Evolutionary conservation across 2,113 vertebrate species (phyloP).

Genomic region (Cryptomyrus ogoouensis): DNA sequence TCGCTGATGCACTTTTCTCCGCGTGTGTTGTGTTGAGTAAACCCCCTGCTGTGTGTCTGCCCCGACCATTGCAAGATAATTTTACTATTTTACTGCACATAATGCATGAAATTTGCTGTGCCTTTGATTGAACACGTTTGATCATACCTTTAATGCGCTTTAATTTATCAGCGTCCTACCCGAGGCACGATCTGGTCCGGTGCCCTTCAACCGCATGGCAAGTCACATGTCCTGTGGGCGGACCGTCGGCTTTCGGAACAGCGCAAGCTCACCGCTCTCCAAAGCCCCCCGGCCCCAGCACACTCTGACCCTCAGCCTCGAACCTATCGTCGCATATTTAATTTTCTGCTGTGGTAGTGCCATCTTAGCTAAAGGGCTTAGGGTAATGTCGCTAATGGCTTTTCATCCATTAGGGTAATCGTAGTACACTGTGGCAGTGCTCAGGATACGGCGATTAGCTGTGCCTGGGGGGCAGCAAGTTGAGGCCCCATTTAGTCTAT

Average conservation of each 20-base stretch:
- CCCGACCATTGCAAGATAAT: neutral
- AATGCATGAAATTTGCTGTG: neutral
- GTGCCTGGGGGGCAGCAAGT: neutral
- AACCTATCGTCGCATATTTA: neutral
- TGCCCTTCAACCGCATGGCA: neutral
- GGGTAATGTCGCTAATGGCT: neutral
- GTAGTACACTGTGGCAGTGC: no score
- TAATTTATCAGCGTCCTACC: neutral
- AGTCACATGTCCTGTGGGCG: neutral
- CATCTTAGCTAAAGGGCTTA: neutral
- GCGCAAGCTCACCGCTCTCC: neutral
- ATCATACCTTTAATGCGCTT: neutral
- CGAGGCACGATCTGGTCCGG: neutral
- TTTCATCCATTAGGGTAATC: slow-evolving; percentile 7
- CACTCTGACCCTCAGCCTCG: neutral
- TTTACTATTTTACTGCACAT: neutral
- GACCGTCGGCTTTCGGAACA: neutral
- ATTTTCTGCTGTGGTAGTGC: neutral
- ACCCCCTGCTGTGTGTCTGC: neutral
- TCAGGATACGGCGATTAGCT: neutral
- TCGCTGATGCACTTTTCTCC: neutral
- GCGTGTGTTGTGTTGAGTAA: neutral
- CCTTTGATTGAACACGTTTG: neutral
- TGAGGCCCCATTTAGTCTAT: neutral
- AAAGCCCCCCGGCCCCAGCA: neutral